Conservation (phyloP, 2,113 vertebrate genomes). For the Columbina picui region DNA sequence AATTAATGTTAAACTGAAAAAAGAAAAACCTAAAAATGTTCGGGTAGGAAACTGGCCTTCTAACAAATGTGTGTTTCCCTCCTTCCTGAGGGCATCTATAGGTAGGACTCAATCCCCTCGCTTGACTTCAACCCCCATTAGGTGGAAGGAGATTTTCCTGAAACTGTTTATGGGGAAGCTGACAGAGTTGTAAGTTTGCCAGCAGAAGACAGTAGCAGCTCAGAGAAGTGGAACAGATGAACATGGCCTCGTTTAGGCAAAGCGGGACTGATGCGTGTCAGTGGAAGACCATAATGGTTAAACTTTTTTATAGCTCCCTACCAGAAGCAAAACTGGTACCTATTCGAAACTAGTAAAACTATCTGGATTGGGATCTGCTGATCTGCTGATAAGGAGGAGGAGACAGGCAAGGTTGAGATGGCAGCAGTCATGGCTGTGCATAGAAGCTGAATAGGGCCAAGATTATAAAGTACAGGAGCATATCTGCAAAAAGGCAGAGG, state of each 20-base stretch:
- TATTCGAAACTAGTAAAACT: not conserved
- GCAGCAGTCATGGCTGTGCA: not conserved
- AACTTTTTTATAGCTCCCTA: not conserved
- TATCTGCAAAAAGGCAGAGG: not conserved
- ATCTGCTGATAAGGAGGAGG: not conserved
- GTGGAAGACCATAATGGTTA: not conserved
- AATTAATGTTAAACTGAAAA: not conserved
- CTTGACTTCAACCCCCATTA: not conserved
- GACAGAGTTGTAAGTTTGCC: not conserved
- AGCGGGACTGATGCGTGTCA: not conserved
- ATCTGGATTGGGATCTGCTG: not conserved
- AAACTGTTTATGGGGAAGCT: not conserved
- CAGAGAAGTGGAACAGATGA: not conserved
- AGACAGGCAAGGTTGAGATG: not conserved
- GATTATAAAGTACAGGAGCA: rapidly evolving
- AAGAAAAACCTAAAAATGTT: not conserved
- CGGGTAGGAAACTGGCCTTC: not conserved
- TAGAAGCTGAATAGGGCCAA: not conserved
- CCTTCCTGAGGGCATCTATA: not conserved
- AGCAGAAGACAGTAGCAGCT: not conserved
- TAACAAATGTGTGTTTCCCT: not conserved
- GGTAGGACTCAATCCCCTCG: not conserved
- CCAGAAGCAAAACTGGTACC: not conserved
- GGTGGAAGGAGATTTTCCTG: not conserved
- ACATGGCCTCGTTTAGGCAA: not conserved